phyloP scores from a whole-genome alignment of 1,140 invertebrate species.

The Gyrodactylus salaris region DNA sequence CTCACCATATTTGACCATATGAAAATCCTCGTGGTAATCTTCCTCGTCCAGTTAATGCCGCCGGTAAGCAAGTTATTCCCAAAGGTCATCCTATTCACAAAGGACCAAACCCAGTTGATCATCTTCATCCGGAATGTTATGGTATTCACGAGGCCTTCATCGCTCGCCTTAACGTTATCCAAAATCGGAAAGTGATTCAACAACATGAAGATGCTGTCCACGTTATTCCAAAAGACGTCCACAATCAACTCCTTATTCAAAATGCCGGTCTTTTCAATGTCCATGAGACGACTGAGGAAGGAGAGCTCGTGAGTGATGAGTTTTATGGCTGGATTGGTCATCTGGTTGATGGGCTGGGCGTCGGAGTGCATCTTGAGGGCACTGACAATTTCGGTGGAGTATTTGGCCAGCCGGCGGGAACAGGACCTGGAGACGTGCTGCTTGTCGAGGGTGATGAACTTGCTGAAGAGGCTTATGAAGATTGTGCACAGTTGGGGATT shows the following conservation, averaged over 20 bases:
- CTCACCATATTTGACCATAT: background rate
- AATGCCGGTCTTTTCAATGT: background rate
- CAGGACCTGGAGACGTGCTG: background rate
- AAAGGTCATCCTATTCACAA: background rate
- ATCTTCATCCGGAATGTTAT: background rate
- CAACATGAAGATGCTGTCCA: background rate
- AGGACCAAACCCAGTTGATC: background rate
- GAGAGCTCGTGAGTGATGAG: background rate
- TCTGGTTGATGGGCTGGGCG: background rate
- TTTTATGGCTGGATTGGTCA: background rate
- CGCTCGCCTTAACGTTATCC: background rate
- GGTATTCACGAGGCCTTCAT: background rate
- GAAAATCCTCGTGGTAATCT: background rate
- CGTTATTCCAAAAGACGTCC: background rate
- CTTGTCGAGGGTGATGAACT: background rate
- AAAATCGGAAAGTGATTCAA: background rate
- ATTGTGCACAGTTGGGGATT: background rate
- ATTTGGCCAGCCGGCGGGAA: background rate
- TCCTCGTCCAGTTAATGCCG: background rate
- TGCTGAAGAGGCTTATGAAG: background rate
- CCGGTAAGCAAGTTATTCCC: background rate
- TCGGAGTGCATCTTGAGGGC: background rate
- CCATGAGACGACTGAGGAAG: background rate
- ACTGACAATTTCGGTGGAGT: background rate
- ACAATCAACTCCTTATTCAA: background rate